Base-by-base conservation (phyloP, 1,140 invertebrate species). In the Eurosta solidaginis region DNA sequence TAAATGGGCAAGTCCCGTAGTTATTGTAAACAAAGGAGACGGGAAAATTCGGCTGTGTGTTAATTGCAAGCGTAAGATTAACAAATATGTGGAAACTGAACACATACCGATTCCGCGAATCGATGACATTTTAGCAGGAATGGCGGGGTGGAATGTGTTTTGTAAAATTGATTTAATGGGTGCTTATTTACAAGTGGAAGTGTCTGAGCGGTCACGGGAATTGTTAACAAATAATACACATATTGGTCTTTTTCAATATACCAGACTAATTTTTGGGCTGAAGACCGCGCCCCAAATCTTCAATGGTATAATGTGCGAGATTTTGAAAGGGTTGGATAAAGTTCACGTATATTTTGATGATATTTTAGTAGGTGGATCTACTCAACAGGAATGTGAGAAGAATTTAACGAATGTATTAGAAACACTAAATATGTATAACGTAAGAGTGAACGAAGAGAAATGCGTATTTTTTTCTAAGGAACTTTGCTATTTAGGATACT, bases 11-110 rank as follows among this genome's bases (percentile, higher is more conserved):
- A 82, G 81, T 82, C 82, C 85, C 76, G 73, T 89, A 7, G 87
- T 90, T 0, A 79, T 88, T 0, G 89, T 90, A 3, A 82, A 84
- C 74, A 91, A 90, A 80, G 82, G 83, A 52, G 82, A 89, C 79
- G 85, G 83, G 9, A 78, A 78, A 74, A 80, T 84, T 36, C 78
- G 89, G 25, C 81, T 90, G 44, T 90, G 89, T 82, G 83, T 85
- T 1, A 89, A 90, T 82, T 90, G 85, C 80, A 86, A 88, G 77
- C 80, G 79, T 42, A 88, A 88, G 2, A 77, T 89, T 50, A 89
- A 89, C 77, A 77, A 75, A 54, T 78, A 79, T 75, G 77, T 88
- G 45, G 54, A 82, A 29, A 77, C 79, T 29, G 83, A 88, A 76
- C 81, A 82, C 49, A 83, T 86, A 49, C 83, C 86, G 0, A 77